Base-by-base conservation (phyloP, 1,140 invertebrate species). In the Sipha flava region DNA sequence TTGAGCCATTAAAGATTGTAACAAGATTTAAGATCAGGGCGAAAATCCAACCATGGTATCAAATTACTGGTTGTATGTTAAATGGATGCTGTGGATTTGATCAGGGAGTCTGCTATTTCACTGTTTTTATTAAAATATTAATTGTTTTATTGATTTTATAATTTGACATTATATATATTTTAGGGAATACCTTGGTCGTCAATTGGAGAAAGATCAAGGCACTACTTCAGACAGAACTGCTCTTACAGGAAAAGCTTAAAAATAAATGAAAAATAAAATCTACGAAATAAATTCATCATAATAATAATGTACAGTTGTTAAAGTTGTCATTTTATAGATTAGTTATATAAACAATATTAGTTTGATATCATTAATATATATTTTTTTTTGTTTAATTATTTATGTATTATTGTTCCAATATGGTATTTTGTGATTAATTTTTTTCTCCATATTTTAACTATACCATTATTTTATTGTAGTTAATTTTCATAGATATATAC, bases 121-220 rank as follows among this genome's bases (percentile, higher is more conserved):
- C 37, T 10, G 37, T 40, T 40, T 6, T 40, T 40, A 40, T 10
- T 10, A 10, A 40, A 6, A 40, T 40, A n/a, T 40, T 6, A 4
- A 40, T 40, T 40, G 10, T 10, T 40, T 45, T 23, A 23, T 23
- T 23, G 23, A 5, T 21, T 52, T 52, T 23, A 1, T 9, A 7
- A 23, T 52, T 23, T 23, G n/a, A n/a, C n/a, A n/a, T 21, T 52
- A 6, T 21, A 23, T 23, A 70, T 80, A 81, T 82, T 85, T 85
- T 84, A 96, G 94, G 94, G 96, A 98, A 86, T 99, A 98, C 85
- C 89, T 98, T 75, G 96, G 96, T 82, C 95, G 95, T 83, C 96
- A 98, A 86, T 86, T 99, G 83, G 95, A 97, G 85, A 95, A 95
- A 84, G 94, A 96, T 84, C 90, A 92, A 82, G 90, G 43, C 31